phyloP scores from a whole-genome alignment of 1,140 invertebrate genomes.

The Ips nitidus region DNA sequence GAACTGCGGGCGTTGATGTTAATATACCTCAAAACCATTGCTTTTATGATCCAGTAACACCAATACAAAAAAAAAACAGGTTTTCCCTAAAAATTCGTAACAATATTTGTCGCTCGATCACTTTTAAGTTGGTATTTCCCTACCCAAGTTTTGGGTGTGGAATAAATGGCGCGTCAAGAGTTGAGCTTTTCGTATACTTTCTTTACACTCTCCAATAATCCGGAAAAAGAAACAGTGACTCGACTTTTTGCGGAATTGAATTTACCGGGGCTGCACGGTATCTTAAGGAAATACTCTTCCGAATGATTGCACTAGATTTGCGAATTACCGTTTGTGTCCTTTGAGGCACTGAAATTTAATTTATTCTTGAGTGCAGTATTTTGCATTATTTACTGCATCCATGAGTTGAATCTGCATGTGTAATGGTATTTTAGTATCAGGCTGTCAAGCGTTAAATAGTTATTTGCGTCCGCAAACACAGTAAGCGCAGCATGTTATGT shows the following conservation, averaged over 20 bases:
- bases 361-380: neutral
- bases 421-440: no score
- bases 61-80: neutral
- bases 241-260: constrained; percentile 4
- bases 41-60: neutral
- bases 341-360: neutral
- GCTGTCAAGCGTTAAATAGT: no score
- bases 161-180: constrained; percentile 2
- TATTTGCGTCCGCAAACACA: no score
- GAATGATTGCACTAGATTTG: neutral
- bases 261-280: neutral
- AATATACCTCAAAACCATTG: neutral
- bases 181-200: neutral
- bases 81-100: no score
- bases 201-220: neutral
- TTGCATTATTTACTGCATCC: no score
- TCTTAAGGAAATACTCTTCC: neutral
- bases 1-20: neutral
- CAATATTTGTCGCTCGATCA: neutral
- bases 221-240: neutral
- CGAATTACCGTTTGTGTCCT: neutral
- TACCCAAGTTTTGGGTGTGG: neutral
- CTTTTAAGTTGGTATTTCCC: neutral
- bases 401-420: no score
- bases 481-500: no score